These are phyloP conservation scores for Biston stratarius DNA, from an alignment of 2,888 invertebrate genomes.

Conservation along the genomic window DNA sequence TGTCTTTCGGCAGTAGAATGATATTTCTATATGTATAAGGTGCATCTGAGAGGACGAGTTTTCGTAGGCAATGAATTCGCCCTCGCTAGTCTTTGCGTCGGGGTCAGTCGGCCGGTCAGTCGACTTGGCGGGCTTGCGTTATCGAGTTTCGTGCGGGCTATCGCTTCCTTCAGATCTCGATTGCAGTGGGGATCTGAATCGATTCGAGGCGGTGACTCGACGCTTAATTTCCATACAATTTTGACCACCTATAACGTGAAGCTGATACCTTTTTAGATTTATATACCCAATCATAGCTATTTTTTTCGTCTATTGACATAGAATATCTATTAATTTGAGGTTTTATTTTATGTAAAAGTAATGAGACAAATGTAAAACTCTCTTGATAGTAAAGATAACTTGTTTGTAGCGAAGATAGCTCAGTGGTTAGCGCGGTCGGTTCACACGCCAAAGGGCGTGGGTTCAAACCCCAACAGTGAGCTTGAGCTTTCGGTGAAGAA, in stretches of 20 bases:
- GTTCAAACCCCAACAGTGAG: too few species aligned
- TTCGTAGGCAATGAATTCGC: conserved; percentile 1
- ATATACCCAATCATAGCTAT: not conserved
- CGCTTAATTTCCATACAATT: not conserved
- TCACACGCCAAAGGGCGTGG: too few species aligned
- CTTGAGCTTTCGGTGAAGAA: too few species aligned
- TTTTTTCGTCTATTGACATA: too few species aligned
- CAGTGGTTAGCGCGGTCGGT: too few species aligned
- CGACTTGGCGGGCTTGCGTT: conserved; percentile 42
- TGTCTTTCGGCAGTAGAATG: too few species aligned
- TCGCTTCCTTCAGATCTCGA: conserved; percentile 61
- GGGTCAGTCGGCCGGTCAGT: conserved; percentile 56
- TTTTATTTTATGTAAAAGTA: too few species aligned
- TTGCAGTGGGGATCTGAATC: conserved; percentile 49
- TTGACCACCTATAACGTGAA: not conserved
- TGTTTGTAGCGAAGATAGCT: too few species aligned
- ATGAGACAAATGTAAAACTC: too few species aligned
- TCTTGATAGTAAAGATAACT: too few species aligned
- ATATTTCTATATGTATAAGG: not conserved
- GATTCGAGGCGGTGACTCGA: conserved; percentile 35
- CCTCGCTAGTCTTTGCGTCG: conserved; percentile 46
- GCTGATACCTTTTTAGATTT: not conserved
- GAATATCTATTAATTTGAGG: too few species aligned
- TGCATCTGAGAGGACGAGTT: conserved; percentile 4
- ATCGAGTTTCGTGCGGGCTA: conserved; percentile 60